These are phyloP conservation scores for Eupithecia pulchellata DNA, from an alignment of 2,888 invertebrate genomes.

Conservation along the genomic window DNA sequence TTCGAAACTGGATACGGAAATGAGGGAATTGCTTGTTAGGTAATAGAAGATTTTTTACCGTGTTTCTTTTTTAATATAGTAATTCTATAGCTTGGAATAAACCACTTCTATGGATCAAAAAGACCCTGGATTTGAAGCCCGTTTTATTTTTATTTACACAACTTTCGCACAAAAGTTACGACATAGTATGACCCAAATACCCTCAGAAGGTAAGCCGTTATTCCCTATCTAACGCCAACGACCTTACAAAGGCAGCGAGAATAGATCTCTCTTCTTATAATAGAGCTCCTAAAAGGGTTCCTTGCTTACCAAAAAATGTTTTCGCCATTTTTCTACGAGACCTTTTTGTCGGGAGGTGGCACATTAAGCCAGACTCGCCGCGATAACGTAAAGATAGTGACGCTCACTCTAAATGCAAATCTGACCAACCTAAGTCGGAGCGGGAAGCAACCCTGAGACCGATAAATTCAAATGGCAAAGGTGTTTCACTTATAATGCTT, in stretches of 20 bases:
- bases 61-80: background rate
- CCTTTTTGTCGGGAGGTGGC: slow-evolving; percentile 56
- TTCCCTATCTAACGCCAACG: slow-evolving; percentile 51
- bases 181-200: slow-evolving; percentile 51
- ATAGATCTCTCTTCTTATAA: slow-evolving; percentile 66
- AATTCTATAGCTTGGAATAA: background rate
- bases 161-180: slow-evolving; percentile 22
- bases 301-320: slow-evolving; percentile 58
- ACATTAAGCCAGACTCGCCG: slow-evolving; percentile 52
- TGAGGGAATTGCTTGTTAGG: background rate
- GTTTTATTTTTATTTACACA: slow-evolving; percentile 2
- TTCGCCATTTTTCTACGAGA: slow-evolving; percentile 57
- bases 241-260: slow-evolving; percentile 55
- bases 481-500: slow-evolving; percentile 10
- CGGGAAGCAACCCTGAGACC: slow-evolving; percentile 43
- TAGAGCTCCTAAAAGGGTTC: slow-evolving; percentile 64
- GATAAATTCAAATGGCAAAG: slow-evolving; percentile 36
- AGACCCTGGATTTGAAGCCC: background rate
- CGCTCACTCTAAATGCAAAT: slow-evolving; percentile 68
- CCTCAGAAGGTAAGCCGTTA: slow-evolving; percentile 50
- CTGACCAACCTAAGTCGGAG: slow-evolving; percentile 56
- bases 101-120: background rate
- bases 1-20: background rate
- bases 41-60: background rate
- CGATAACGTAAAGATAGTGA: slow-evolving; percentile 62